These are phyloP conservation scores for Drosophila flavopinicola DNA, from an alignment of 2,888 invertebrate species.

Conservation along the genomic window DNA sequence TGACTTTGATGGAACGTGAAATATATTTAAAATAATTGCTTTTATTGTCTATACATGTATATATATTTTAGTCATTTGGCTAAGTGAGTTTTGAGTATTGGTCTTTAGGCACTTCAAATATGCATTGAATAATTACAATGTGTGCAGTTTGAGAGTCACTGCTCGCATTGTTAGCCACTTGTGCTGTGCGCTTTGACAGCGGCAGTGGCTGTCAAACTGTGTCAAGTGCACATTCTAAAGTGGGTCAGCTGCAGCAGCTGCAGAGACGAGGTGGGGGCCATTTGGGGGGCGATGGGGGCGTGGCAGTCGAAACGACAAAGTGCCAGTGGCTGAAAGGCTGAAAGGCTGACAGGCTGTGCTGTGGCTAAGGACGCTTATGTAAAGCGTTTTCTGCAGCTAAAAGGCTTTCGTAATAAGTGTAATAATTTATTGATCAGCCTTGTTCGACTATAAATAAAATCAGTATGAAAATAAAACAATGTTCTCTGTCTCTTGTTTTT, in stretches of 20 bases:
- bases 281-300: background rate
- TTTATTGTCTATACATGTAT: too few relatives aligned
- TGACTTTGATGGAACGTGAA: too few relatives aligned
- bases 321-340: conserved; percentile 2
- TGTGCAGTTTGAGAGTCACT: conserved; percentile 7
- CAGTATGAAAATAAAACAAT: background rate
- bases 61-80: too few relatives aligned
- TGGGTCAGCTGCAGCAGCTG: conserved; percentile 59
- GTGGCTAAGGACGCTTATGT: conserved; percentile 70
- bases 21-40: too few relatives aligned
- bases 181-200: conserved; percentile 48
- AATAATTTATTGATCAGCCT: conserved; percentile 56
- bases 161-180: conserved; percentile 9
- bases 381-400: conserved; percentile 70
- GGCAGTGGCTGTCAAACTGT: conserved; percentile 73
- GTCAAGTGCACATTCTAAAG: conserved; percentile 70
- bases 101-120: too few relatives aligned
- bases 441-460: conserved; percentile 12
- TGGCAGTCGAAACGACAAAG: conserved; percentile 28
- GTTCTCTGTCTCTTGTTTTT: background rate
- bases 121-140: background rate
- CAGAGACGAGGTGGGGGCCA: background rate
- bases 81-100: too few relatives aligned
- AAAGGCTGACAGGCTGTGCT: conserved; percentile 3
- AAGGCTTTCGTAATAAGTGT: conserved; percentile 49